These are phyloP conservation scores for Drosophila setosimentum DNA, from an alignment of 2,888 invertebrate genomes.

Conservation along the genomic window DNA sequence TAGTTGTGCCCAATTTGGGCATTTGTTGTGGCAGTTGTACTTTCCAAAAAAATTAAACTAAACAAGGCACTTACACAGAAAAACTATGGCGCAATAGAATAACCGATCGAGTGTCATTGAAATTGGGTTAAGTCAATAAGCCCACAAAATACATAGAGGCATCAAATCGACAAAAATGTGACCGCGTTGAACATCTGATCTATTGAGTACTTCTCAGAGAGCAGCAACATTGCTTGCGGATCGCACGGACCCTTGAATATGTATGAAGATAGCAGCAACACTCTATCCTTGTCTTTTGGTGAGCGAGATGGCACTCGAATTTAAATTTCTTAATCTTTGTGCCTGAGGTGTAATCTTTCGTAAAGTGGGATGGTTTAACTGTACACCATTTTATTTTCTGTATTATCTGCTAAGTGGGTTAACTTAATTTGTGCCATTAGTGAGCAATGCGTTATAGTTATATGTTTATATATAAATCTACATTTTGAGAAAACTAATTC, in stretches of 20 bases:
- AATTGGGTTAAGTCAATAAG: neutral
- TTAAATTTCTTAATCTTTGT: neutral
- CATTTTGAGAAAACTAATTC: neutral
- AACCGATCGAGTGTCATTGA: neutral
- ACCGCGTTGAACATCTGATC: neutral
- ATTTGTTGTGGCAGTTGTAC: slow-evolving; percentile 17
- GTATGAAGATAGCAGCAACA: neutral
- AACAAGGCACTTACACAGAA: neutral
- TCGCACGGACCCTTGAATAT: neutral
- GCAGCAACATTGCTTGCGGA: neutral
- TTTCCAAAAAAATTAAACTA: neutral
- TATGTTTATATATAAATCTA: neutral
- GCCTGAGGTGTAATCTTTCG: neutral
- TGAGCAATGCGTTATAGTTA: neutral
- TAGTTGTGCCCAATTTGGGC: neutral
- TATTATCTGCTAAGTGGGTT: neutral
- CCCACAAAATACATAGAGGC: neutral
- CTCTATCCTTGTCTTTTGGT: neutral
- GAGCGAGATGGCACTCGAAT: neutral
- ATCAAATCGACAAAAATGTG: neutral
- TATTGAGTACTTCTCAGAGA: neutral
- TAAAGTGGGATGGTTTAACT: neutral
- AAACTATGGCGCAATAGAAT: neutral
- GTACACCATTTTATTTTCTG: neutral
- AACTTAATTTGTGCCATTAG: neutral